Evolutionary conservation across 2,113 vertebrate species (phyloP), one percentile per base, ranked within the genome.

Genomic region (Gymnocephalus cernua): DNA sequence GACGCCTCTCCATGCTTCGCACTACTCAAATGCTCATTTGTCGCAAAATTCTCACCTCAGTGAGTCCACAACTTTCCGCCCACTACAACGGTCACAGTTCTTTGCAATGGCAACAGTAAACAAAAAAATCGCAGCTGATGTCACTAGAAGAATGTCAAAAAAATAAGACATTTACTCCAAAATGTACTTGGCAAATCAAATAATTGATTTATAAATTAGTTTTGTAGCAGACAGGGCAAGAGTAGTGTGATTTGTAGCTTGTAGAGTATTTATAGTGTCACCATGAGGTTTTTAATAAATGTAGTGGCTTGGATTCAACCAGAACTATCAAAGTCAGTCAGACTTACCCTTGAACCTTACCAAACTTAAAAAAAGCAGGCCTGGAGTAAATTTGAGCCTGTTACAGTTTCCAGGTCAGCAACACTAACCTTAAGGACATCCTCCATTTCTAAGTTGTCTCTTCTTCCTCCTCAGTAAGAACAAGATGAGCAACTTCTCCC

Each of bases 371-470:
- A 82, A 27, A 13, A 19, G 23, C 58, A 35, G 12, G 18, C 21
- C 50, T 9, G 6, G 10, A 76, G 72, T 68, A 57, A 54, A 71
- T 68, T 19, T 1, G 9, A 56, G 44, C 19, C 50, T 67, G 15
- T 62, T 80, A 47, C 71, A 83, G 25, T 64, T 74, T 83, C 72
- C 57, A 76, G 82, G 57, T 87, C 76, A 75, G 82, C 44, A 65
- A 76, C 78, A 79, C 65, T 81, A 85, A 83, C 87, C 72, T 69
- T 21, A 44, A 32, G 48, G 27, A 69, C 72, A 75, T 76, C 15
- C 70, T 76, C 74, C 23, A 41, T 54, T 73, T 82, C 54, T 18
- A 25, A 79, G 74, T 58, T 51, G 18, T 68, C 35, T 45, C 47
- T 47, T 72, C 51, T 41, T 45, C 57, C 54, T 73, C 27, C 58